Evolutionary conservation across 2,888 invertebrate genomes (phyloP), one percentile per base, ranked within the genome.

Genomic region (Pedicia rivosa): DNA sequence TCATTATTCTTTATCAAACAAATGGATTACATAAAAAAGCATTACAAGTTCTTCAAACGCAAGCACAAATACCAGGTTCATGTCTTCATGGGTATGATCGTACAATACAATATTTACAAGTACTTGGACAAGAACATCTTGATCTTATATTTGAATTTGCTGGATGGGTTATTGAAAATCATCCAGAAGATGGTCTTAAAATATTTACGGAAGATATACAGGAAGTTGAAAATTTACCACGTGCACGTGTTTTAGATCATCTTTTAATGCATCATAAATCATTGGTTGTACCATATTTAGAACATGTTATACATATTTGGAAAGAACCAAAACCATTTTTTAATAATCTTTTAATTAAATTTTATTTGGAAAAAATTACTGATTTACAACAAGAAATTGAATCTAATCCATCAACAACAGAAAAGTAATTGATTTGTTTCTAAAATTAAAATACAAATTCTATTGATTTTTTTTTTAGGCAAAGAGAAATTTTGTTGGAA

Each of bases 1-100:
- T 98, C 1, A 90, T 95, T 45, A 91, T 97, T 50, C 66, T 98
- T 22, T 98, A 97, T 59, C 86, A 94, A 59, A 86, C 83, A 1
- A 94, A 92, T 59, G 87, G 83, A 1, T 79, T 88, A 48, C 95
- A 97, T 55, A 74, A 78, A 42, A 81, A 87, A 62, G 97, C 97
- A 8, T 65, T 98, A 14, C 86, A 90, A 50, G 63, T 95, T 39
- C 65, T 98, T 20, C 72, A 77, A 50, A 77, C 79, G 32, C 86
- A 82, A 54, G 69, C 83, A 6, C 68, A 70, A 52, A 68, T 78
- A 54, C 50, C 54, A 24, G 56, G 54, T 50, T 83, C 87, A 3
- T 76, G 74, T 43, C 63, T 88, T 0, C 73, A 72, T 50, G 91
- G 88, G 0, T 73, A 78, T 43, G 80, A 88, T 42, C 69, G 79